phyloP scores from a whole-genome alignment of 2,113 vertebrate genomes.

The Steatornis caripensis region DNA sequence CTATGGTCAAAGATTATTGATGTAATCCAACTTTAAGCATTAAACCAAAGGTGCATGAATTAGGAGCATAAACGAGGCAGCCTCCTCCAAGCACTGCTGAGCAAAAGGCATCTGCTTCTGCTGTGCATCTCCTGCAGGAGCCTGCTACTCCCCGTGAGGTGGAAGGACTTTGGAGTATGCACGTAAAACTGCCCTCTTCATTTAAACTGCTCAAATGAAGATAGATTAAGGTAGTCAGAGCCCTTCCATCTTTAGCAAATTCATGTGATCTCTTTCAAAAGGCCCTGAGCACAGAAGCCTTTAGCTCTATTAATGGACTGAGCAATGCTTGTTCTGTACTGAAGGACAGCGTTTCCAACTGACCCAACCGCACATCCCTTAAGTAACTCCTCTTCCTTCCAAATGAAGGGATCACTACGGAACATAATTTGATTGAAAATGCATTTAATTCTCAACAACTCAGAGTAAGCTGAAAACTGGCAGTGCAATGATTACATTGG shows the following conservation, averaged over 20 bases:
- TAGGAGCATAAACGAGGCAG: not conserved
- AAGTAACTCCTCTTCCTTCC: not conserved
- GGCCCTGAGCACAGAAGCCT: not conserved
- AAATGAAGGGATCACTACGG: not conserved
- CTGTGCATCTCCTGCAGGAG: not conserved
- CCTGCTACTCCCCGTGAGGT: rapidly evolving
- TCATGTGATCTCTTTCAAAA: not conserved
- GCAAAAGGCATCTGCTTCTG: not conserved
- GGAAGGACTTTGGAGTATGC: not conserved
- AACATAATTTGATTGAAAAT: not conserved
- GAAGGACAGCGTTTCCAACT: not conserved
- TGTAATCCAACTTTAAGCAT: not conserved
- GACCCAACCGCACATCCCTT: not conserved
- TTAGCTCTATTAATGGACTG: not conserved
- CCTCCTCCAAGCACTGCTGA: rapidly evolving
- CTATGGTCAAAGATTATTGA: not conserved
- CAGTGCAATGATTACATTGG: not conserved
- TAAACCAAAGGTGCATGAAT: not conserved
- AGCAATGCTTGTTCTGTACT: not conserved
- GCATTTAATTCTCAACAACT: not conserved
- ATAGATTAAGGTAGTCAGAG: not conserved
- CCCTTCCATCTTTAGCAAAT: slow-evolving; percentile 36
- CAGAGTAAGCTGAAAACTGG: not conserved
- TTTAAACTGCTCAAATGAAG: not conserved
- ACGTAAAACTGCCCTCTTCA: not conserved